Conservation (phyloP, 2,113 vertebrate genomes). For the Eudyptes chrysolophus region DNA sequence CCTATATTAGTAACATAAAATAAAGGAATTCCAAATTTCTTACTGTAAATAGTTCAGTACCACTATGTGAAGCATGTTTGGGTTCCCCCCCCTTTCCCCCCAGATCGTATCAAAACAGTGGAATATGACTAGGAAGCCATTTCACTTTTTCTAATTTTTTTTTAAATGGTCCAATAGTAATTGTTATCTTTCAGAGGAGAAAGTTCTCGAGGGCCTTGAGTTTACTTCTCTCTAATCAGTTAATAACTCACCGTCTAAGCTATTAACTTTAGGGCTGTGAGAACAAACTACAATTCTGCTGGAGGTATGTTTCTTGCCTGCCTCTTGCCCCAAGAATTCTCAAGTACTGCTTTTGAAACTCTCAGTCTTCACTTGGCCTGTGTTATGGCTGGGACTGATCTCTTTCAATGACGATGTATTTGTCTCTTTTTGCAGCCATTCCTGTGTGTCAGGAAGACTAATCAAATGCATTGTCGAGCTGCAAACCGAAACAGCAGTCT, state of each 20-base stretch:
- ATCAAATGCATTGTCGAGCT: not conserved
- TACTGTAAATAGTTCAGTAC: not conserved
- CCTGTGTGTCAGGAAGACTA: not conserved
- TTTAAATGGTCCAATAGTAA: not conserved
- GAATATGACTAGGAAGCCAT: not conserved
- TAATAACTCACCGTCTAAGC: not conserved
- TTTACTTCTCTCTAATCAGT: not conserved
- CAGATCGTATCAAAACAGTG: not conserved
- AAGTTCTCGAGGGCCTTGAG: not conserved
- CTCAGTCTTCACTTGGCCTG: not conserved
- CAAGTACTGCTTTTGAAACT: not conserved
- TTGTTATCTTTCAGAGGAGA: not conserved
- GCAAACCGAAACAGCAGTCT: not conserved
- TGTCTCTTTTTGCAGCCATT: not conserved
- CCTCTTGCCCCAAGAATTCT: not conserved
- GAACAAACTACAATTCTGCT: not conserved
- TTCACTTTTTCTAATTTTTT: not conserved
- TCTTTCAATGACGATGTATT: not conserved
- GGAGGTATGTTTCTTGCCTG: not conserved
- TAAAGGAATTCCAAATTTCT: not conserved
- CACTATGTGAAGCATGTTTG: not conserved
- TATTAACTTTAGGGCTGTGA: not conserved
- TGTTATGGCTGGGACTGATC: not conserved
- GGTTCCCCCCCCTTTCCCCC: too few relatives aligned
- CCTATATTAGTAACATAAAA: not conserved